These are phyloP conservation scores for Eristalinus aeneus DNA, from an alignment of 2,888 invertebrate genomes.

Conservation along the genomic window DNA sequence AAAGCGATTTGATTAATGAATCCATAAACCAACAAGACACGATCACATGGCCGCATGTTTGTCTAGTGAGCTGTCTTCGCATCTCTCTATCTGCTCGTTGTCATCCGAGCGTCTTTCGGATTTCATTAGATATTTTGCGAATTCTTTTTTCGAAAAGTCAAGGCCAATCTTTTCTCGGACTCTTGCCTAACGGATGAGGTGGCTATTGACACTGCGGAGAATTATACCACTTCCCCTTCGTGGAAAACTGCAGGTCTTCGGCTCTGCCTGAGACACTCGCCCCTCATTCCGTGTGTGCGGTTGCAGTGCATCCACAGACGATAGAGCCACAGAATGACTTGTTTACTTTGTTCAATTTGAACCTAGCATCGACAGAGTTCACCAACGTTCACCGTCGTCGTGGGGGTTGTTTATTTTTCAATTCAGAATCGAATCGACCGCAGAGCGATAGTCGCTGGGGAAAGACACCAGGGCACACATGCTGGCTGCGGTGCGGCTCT, in stretches of 20 bases:
- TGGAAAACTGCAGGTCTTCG: not conserved
- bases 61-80: too few relatives aligned
- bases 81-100: too few relatives aligned
- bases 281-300: not conserved
- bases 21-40: not conserved
- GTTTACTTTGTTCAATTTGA: conserved; percentile 45
- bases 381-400: conserved; percentile 31
- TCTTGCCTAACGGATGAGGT: not conserved
- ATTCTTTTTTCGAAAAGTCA: not conserved
- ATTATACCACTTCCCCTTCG: too few relatives aligned
- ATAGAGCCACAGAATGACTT: conserved; percentile 1
- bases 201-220: not conserved
- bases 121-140: not conserved
- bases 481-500: not conserved
- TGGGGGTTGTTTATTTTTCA: conserved; percentile 45
- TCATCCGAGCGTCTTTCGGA: not conserved
- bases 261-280: too few relatives aligned
- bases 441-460: not conserved
- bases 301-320: too few relatives aligned
- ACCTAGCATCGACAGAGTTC: conserved; percentile 44
- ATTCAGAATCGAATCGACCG: conserved; percentile 28
- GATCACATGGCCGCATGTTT: not conserved
- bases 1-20: not conserved
- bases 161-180: not conserved
- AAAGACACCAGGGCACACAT: not conserved